Evolutionary conservation across 2,113 vertebrate genomes (phyloP), one percentile per base, ranked within the genome.

Genomic region (Neopipo cinnamomea): DNA sequence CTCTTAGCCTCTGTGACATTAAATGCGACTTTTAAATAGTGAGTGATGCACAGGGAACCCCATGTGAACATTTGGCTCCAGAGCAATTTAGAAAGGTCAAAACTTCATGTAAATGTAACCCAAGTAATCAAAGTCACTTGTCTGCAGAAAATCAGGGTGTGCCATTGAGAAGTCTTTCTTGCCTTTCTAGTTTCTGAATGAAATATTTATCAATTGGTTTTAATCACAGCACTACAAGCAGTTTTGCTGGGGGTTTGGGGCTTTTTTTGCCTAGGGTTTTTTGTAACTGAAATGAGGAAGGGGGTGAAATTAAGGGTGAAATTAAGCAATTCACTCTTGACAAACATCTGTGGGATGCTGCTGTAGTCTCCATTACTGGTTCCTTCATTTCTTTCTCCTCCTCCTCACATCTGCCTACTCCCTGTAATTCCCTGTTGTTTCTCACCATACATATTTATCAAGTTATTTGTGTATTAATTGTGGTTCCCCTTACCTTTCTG

Each of bases 31-130:
- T 96, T 68, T 73, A 73, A 78, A 56, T 72, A 44, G 62, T 33
- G 46, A 84, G n/a, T 53, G 46, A 47, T 73, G 71, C 20, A 25
- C 46, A 25, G 55, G 42, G 66, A 31, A 14, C 39, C 33, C 13
- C 42, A 87, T 12, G 46, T 92, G 92, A 91, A 78, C 6, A 10
- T 74, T 91, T 95, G 70, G 75, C 84, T 88, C 70, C 35, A 30
- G 61, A 90, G 72, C 46, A n/a, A 77, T 94, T 86, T 87, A 84
- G 63, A 94, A 93, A 81, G 74, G 82, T 95, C 72, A 81, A 76
- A 96, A 88, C 37, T 28, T 89, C 55, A 33, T 18, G 20, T 66
- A 91, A 89, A 83, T 68, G 50, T 87, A 93, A 89, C 66, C 49
- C 52, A 61, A 71, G 72, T 89, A 86, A 81, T 96, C 62, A 83